These are phyloP conservation scores for Vespertilio murinus DNA, from an alignment of 2,797 vertebrate species.

Conservation along the genomic window DNA sequence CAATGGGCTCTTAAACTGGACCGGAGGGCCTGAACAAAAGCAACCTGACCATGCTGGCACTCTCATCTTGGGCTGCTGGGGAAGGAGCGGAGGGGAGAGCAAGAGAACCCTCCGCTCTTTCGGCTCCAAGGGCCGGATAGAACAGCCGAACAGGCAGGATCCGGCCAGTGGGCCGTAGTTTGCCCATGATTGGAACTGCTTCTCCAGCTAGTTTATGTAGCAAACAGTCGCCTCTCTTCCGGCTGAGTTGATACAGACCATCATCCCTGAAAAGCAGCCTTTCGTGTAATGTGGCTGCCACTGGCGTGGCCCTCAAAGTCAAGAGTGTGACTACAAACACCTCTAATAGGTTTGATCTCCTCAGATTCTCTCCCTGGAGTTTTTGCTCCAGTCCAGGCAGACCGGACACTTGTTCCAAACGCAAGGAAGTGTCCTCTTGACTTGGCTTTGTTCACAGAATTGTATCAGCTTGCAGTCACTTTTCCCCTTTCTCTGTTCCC, in stretches of 20 bases:
- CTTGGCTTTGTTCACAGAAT: neutral
- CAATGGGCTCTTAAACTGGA: too few species aligned
- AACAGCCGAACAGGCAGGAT: too few species aligned
- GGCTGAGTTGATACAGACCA: neutral
- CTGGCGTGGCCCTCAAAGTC: neutral
- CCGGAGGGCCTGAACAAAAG: too few species aligned
- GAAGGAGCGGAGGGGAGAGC: too few species aligned
- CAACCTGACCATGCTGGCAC: too few species aligned
- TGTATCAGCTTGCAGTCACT: neutral
- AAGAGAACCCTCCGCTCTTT: too few species aligned
- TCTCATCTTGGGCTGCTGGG: too few species aligned
- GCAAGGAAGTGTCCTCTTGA: neutral
- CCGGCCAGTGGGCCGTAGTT: too few species aligned
- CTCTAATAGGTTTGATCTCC: neutral
- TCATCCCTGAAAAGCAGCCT: fast-evolving
- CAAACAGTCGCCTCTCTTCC: neutral
- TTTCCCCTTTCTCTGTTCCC: neutral
- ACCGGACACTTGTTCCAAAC: neutral
- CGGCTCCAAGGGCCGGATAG: too few species aligned
- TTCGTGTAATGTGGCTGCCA: neutral
- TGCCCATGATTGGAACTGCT: too few species aligned
- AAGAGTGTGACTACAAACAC: neutral
- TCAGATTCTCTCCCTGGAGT: neutral
- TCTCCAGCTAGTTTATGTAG: neutral
- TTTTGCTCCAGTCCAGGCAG: neutral